Evolutionary conservation across 2,888 invertebrate species (phyloP), one percentile per base, ranked within the genome.

Genomic region (Morinoia aosen): DNA sequence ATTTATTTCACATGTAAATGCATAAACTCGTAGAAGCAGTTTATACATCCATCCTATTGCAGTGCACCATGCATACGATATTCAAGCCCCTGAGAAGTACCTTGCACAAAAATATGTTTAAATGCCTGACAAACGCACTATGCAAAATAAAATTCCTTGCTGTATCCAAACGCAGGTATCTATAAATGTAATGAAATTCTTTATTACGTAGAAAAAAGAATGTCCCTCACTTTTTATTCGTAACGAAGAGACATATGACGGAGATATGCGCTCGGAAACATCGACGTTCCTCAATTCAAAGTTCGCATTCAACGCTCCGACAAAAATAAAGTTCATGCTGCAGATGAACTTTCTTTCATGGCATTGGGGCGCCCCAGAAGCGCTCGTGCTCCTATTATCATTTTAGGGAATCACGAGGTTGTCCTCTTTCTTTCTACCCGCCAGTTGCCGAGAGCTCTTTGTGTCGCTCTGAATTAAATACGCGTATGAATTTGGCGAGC

Each of bases 331-430:
- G 76, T 76, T 76, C 25, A 76, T 33, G 76, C 76, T 76, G 76
- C 76, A 76, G 76, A 76, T 76, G 76, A 76, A 76, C 76, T 76
- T 76, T 76, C 76, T 76, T 76, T 76, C 76, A 76, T 76, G 76
- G 76, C 25, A 76, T 76, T 76, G 76, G 76, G 76, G 76, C 76
- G 76, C 76, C 19, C 61, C 76, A 76, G 76, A 76, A 76, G 76
- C 76, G 76, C 76, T 76, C 76, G 25, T 76, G 76, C 76, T 76
- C 76, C 76, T 33, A 76, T 76, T 76, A 76, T 76, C 76, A 76
- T 76, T 76, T 76, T 76, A 76, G 76, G 76, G 33, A 76, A 76
- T 76, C 76, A 76, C 76, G 76, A 76, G 76, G 16, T 76, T 76
- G 76, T 76, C 76, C 25, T 16, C 33, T 76, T 33, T 76, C 33